Conservation (phyloP, 2,888 invertebrate species). For the Carabus problematicus region DNA sequence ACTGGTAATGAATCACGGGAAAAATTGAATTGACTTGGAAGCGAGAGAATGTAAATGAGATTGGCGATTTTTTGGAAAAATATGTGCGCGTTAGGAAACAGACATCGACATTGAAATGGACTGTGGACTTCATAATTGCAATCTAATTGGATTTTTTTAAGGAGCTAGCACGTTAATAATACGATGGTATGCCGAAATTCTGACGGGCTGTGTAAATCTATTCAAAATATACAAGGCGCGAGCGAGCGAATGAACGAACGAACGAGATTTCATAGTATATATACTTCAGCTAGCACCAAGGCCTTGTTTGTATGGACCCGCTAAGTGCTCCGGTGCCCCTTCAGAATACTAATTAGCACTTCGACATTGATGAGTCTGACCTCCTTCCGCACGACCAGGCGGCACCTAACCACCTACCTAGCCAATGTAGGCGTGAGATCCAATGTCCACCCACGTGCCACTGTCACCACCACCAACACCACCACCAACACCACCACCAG, state of each 20-base stretch:
- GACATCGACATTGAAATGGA: slow-evolving; percentile 41
- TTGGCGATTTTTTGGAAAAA: slow-evolving; percentile 43
- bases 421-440: background rate
- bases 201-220: background rate
- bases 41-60: slow-evolving; percentile 48
- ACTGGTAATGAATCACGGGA: slow-evolving; percentile 42
- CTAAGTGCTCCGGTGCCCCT: slow-evolving; percentile 47
- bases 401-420: background rate
- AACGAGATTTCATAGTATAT: background rate
- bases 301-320: slow-evolving; percentile 47
- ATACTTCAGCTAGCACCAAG: slow-evolving; percentile 1
- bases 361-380: slow-evolving; percentile 40
- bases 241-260: background rate
- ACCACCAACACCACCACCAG: background rate
- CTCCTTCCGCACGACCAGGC: slow-evolving; percentile 7
- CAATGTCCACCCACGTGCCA: background rate
- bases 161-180: slow-evolving; percentile 13
- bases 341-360: slow-evolving; percentile 48
- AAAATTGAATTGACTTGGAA: slow-evolving; percentile 48
- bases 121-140: slow-evolving; percentile 46
- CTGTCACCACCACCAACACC: background rate
- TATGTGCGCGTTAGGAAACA: slow-evolving; percentile 19
- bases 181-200: no score
- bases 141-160: slow-evolving; percentile 47
- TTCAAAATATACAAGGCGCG: background rate